Evolutionary conservation across 2,888 invertebrate species (phyloP).

Genomic region (Steinernema carpocapsae): DNA sequence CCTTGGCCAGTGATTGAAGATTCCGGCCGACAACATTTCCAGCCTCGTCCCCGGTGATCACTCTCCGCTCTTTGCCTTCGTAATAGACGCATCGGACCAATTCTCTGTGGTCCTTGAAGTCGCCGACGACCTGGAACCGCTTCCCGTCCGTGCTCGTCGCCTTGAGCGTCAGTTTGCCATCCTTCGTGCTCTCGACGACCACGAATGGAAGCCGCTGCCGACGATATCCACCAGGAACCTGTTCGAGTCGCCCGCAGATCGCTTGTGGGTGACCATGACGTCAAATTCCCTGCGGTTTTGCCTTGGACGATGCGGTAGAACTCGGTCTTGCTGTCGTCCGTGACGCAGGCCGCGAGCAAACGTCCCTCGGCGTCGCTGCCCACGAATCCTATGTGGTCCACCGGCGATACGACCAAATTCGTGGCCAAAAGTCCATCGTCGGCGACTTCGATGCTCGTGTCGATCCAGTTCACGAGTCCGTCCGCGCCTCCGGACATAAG

Average conservation of each 20-base stretch:
- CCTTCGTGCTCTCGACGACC: not conserved
- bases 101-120: not conserved
- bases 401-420: not conserved
- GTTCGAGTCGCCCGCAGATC: not conserved
- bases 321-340: not conserved
- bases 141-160: not conserved
- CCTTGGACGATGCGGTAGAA: not conserved
- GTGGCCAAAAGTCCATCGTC: constrained; percentile 4
- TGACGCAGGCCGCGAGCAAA: not conserved
- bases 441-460: not conserved
- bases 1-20: not conserved
- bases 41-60: not conserved
- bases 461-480: constrained; percentile 10
- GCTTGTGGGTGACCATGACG: not conserved
- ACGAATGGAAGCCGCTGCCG: constrained; percentile 2
- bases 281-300: not conserved
- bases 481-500: not conserved
- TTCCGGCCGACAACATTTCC: not conserved
- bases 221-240: constrained; percentile 6
- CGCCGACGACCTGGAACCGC: not conserved
- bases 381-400: not conserved
- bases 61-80: not conserved
- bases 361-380: not conserved
- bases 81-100: not conserved
- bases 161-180: not conserved